These are phyloP conservation scores for Callithrix jacchus DNA, from an alignment of 2,113 vertebrate genomes.

Conservation along the genomic window DNA sequence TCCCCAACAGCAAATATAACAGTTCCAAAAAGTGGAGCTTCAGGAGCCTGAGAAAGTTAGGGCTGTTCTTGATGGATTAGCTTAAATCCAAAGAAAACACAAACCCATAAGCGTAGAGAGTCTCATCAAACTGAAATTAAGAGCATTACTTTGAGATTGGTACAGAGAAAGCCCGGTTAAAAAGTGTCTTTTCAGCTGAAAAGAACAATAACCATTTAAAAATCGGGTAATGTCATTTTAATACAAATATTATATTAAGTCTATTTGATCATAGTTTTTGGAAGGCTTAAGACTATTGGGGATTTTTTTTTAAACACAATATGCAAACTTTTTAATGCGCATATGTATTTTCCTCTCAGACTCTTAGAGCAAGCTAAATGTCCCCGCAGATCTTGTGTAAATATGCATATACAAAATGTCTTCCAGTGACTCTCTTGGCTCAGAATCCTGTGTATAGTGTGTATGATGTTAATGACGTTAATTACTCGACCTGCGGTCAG, in stretches of 20 bases:
- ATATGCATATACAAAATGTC: not conserved
- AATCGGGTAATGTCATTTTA: not conserved
- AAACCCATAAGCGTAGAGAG: not conserved
- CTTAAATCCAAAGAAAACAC: slow-evolving; percentile 32
- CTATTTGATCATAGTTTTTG: not conserved
- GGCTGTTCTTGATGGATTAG: not conserved
- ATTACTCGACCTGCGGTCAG: slow-evolving; percentile 11
- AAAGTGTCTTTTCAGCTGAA: not conserved
- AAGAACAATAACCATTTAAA: slow-evolving; percentile 2
- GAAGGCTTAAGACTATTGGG: not conserved
- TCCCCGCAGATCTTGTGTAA: not conserved
- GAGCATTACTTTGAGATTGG: not conserved
- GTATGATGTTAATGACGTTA: not conserved
- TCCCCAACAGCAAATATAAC: not conserved
- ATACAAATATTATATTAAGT: slow-evolving; percentile 2
- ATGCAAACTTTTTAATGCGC: not conserved
- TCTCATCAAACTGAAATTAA: slow-evolving; percentile 35
- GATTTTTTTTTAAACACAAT: not conserved
- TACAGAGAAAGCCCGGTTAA: not conserved
- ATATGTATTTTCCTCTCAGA: not conserved
- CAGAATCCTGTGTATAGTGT: not conserved
- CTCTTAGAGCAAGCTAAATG: not conserved
- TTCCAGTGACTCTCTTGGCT: not conserved
- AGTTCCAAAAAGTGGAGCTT: slow-evolving; percentile 35
- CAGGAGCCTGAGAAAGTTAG: slow-evolving; percentile 27